A percentile compares a stretch with the other conserved stretches of the same genome.
Conservation (phyloP, 2,113 vertebrate genomes). For the Pelusios castaneus region DNA sequence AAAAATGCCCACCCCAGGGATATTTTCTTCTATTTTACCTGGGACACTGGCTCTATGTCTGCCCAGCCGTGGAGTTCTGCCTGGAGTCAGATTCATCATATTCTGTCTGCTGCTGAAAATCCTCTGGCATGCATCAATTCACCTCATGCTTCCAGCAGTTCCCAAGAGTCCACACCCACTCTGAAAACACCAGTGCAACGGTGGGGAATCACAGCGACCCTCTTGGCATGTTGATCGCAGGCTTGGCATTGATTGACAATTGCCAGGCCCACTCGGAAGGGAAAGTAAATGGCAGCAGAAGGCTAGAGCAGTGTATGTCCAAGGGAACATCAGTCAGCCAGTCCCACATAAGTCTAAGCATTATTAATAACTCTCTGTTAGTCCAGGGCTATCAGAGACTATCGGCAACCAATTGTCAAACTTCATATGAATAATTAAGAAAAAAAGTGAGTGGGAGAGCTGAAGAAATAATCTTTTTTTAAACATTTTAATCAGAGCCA, state of each 20-base stretch:
- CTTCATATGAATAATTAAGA: slow-evolving; percentile 72
- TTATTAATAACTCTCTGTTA: neutral
- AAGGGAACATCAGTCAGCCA: rapidly evolving
- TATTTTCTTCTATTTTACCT: neutral
- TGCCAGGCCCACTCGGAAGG: neutral
- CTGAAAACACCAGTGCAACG: neutral
- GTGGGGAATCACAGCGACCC: neutral
- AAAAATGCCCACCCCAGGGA: neutral
- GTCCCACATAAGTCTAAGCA: neutral
- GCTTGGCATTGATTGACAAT: neutral
- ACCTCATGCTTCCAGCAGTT: neutral
- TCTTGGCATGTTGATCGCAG: neutral
- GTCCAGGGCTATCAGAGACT: neutral
- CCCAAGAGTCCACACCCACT: neutral
- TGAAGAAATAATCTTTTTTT: slow-evolving; percentile 76
- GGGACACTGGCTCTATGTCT: neutral
- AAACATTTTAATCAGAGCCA: slow-evolving; percentile 81
- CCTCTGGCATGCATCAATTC: neutral
- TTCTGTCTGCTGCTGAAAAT: neutral
- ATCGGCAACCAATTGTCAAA: slow-evolving; percentile 7
- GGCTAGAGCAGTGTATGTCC: neutral
- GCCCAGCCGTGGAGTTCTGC: neutral
- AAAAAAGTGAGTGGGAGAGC: slow-evolving; percentile 23
- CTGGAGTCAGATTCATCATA: neutral
- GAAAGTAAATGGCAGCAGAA: neutral